Evolutionary conservation across 2,113 vertebrate genomes (phyloP), one percentile per base, ranked within the genome.

Genomic region (Rana temporaria): DNA sequence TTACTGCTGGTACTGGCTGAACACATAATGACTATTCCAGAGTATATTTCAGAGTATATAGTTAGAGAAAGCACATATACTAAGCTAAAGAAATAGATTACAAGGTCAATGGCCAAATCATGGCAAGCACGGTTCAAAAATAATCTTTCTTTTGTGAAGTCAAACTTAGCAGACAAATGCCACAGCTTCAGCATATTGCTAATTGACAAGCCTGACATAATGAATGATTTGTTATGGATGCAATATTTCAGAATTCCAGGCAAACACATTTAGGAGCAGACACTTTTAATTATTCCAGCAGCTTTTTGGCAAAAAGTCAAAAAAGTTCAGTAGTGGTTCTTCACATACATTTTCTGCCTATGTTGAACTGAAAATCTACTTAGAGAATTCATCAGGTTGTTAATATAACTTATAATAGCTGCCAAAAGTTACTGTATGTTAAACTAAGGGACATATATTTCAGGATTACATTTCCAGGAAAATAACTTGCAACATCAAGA

Each of bases 271-370:
- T 48, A 22, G 76, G 0, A 82, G 19, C 74, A 79, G 14, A 81
- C 30, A 84, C 67, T 53, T 73, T 82, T 85, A 85, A 85, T 82
- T 78, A 71, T 48, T 84, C 17, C 63, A 87, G 84, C 60, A 77
- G 74, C 84, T 84, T 83, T 90, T n/a, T 86, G 66, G 82, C 78
- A 84, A 75, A 42, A 72, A 83, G 84, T 55, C 74, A 80, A 86
- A 85, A 84, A 86, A 64, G 24, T 82, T 20, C 62, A 86, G 80
- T 30, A 79, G 0, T 2, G 84, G 78, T 66, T 86, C 89, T 83
- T 66, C 2, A 52, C 14, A 38, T 6, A 30, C 0, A 76, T 8
- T 66, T 85, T 74, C 85, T 84, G 52, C 84, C 86, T 84, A 83
- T n/a, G 72, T 52, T 81, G 65, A 26, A 84, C 7, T 18, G 81